phyloP scores from a whole-genome alignment of 64 coral and sea anemone species.

The Acropora yongei region DNA sequence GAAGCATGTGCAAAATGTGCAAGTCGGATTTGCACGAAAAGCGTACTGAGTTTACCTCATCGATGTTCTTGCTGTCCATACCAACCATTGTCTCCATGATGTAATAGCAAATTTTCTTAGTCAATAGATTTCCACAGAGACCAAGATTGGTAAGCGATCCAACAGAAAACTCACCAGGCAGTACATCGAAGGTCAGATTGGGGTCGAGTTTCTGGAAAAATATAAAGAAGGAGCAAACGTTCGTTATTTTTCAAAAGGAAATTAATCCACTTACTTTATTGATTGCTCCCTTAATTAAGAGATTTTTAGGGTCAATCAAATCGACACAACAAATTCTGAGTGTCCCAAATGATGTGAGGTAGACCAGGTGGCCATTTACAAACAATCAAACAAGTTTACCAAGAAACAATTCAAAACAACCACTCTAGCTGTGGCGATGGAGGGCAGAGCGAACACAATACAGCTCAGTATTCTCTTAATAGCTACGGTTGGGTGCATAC shows the following conservation, averaged over 20 bases:
- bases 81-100: slow-evolving; percentile 45
- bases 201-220: slow-evolving; percentile 39
- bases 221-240: neutral
- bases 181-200: slow-evolving; percentile 34
- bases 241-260: neutral
- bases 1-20: too few species aligned
- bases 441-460: too few species aligned
- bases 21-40: too few species aligned
- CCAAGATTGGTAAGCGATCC: slow-evolving; percentile 36
- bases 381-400: too few species aligned
- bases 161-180: slow-evolving; percentile 37
- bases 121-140: slow-evolving; percentile 8
- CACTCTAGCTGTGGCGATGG: too few species aligned
- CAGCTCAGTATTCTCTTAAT: too few species aligned
- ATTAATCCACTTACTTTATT: neutral
- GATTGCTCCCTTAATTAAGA: neutral
- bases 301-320: too few species aligned
- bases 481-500: too few species aligned
- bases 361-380: too few species aligned
- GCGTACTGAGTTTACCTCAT: slow-evolving; percentile 11
- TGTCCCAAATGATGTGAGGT: too few species aligned
- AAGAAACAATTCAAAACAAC: too few species aligned
- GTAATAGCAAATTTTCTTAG: slow-evolving; percentile 44
- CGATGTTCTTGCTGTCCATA: slow-evolving; percentile 56
- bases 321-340: too few species aligned